These are phyloP conservation scores for Antigone vipio DNA, from an alignment of 2,113 vertebrate species.

Conservation along the genomic window DNA sequence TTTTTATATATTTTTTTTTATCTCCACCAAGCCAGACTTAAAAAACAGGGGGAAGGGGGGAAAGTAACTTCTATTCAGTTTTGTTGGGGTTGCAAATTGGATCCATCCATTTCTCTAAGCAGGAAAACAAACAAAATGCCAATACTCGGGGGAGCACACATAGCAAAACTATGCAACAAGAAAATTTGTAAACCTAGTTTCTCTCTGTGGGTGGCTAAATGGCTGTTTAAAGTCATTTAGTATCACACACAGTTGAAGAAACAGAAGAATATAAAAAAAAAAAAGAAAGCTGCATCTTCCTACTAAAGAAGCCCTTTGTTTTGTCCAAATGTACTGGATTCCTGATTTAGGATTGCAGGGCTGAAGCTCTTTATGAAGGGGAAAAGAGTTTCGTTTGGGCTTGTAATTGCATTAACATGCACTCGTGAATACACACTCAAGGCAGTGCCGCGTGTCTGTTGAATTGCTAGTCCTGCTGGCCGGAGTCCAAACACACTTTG, in stretches of 20 bases:
- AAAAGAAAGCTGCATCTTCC: not conserved
- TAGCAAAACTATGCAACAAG: not conserved
- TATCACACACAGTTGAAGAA: not conserved
- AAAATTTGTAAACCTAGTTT: constrained; percentile 57
- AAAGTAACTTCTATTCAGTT: constrained; percentile 6
- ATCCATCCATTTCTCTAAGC: constrained; percentile 57
- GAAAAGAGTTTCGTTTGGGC: constrained; percentile 6
- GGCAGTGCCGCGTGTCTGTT: not conserved
- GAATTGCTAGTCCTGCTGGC: constrained; percentile 10
- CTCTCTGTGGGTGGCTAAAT: constrained; percentile 60
- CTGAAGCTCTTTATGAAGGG: not conserved
- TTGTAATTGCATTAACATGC: constrained; percentile 40
- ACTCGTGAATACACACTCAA: not conserved
- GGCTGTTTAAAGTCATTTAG: constrained; percentile 61
- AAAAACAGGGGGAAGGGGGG: not conserved
- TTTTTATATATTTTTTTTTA: constrained; percentile 19
- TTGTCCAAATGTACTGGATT: not conserved
- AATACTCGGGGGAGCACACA: constrained; percentile 9
- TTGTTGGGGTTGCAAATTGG: constrained; percentile 46
- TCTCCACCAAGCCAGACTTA: constrained; percentile 2
- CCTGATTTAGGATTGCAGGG: constrained; percentile 18
- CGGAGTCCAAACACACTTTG: not conserved
- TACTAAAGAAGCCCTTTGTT: constrained; percentile 1
- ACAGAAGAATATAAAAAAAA: not conserved
- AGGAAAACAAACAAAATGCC: constrained; percentile 48